Base-by-base conservation (phyloP, 2,113 vertebrate species). In the Hippocampus barbouri region DNA sequence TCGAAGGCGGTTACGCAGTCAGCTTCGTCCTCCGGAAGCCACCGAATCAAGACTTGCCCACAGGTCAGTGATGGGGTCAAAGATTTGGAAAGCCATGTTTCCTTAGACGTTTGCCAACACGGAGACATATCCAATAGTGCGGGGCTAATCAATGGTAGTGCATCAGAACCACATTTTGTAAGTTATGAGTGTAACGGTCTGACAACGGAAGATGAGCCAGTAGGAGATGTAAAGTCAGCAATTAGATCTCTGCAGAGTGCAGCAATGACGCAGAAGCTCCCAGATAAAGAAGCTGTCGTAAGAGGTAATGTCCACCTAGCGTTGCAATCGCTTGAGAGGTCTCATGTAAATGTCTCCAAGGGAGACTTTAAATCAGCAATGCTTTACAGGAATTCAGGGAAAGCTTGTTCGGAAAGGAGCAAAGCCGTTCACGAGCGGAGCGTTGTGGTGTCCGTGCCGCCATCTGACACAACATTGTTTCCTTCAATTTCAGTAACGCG, bases 401-500 rank as follows among this genome's bases (percentile, higher is more conserved):
- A 87, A 84, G 83, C 87, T 81, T 90, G 91, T 91, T 87, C 93
- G 85, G 82, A 79, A 64, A 89, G 89, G 89, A 93, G 91, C 92
- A 93, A 90, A 87, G 82, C 84, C 84, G 0, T 89, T 86, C 89
- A 87, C 89, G 88, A 93, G 79, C 86, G 90, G 84, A 78, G 89
- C 83, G 89, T 93, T 89, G 83, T 91, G 84, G 88, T 92, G 88
- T 89, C 92, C 79, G 73, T 85, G 82, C 92, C 88, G 43, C 90
- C 87, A 80, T 90, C 90, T 94, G 93, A 93, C 82, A 93, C 94
- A 92, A 89, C 92, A 90, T 94, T 94, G 93, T 94, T 92, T 95
- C 92, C 94, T 94, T 89, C 95, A 96, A 95, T 92, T 97, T 93
- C 95, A 96, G 94, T 97, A 93, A 96, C 87, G 81, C 88, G 89